These are phyloP conservation scores for Eucidaris tribuloides DNA, from an alignment of 35 echinoderm and acorn worm species.

Conservation along the genomic window DNA sequence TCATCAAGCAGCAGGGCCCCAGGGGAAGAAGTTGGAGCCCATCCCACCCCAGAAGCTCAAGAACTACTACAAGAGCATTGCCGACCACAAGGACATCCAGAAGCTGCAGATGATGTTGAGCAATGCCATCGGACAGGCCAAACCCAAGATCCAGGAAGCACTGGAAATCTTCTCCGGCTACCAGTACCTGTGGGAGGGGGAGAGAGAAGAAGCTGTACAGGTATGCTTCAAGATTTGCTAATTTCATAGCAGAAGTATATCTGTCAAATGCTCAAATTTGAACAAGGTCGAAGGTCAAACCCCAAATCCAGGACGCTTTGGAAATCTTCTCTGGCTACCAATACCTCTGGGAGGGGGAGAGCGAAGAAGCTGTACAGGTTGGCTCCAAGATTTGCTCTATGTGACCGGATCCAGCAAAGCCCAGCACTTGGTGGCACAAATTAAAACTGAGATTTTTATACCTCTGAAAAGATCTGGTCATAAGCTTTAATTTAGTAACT, in stretches of 20 bases:
- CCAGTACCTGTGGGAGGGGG: slow-evolving; percentile 97
- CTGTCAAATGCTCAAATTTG: too few species aligned
- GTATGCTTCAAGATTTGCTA: too few species aligned
- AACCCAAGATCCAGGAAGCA: slow-evolving; percentile 84
- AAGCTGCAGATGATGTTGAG: slow-evolving; percentile 99
- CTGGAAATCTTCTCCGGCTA: slow-evolving; percentile 80
- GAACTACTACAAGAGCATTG: slow-evolving; percentile 99
- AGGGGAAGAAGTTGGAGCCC: slow-evolving; percentile 35
- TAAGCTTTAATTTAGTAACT: too few species aligned
- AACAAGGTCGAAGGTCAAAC: too few species aligned
- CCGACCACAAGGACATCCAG: slow-evolving; percentile 95
- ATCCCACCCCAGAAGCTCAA: slow-evolving; percentile 83
- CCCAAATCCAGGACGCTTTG: slow-evolving; percentile 81
- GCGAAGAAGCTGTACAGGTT: slow-evolving; percentile 86
- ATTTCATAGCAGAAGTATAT: too few species aligned
- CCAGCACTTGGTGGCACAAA: too few species aligned
- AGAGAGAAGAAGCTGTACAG: slow-evolving; percentile 82
- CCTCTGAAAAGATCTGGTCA: too few species aligned
- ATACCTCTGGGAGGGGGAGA: slow-evolving; percentile 97
- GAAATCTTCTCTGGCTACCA: slow-evolving; percentile 83
- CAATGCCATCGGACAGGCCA: slow-evolving; percentile 82
- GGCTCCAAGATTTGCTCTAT: too few species aligned
- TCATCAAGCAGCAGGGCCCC: too few species aligned
- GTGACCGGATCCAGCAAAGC: too few species aligned
- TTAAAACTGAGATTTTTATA: too few species aligned